phyloP scores from a whole-genome alignment of 1,140 invertebrate species.

The Zaprionus capensis region DNA sequence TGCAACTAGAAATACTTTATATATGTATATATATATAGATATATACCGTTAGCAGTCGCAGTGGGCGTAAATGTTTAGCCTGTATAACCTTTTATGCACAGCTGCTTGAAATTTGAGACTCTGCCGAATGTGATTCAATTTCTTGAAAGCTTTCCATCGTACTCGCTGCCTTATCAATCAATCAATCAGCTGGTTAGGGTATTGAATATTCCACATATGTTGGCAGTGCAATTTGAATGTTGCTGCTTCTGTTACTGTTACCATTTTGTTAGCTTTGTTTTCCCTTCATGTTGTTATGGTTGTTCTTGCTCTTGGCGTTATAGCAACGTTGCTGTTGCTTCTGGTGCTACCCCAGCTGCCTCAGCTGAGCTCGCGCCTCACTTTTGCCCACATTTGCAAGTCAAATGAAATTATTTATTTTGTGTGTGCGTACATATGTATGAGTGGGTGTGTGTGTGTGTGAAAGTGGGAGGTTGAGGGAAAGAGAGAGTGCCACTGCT shows the following conservation, averaged over 20 bases:
- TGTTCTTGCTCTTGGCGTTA: constrained; percentile 35
- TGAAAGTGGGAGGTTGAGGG: background rate
- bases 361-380: constrained; percentile 50
- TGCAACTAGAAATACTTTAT: background rate
- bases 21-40: background rate
- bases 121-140: background rate
- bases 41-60: background rate
- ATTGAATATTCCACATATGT: background rate
- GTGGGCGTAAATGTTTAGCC: background rate
- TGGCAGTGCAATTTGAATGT: background rate
- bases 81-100: background rate
- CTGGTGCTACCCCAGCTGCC: constrained; percentile 16
- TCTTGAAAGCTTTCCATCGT: background rate
- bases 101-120: background rate
- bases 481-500: background rate
- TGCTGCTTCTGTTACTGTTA: constrained; percentile 29
- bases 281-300: constrained; percentile 24
- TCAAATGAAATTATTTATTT: constrained; percentile 80
- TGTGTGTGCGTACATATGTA: constrained; percentile 27
- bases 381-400: constrained; percentile 72
- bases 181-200: background rate
- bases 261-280: constrained; percentile 71
- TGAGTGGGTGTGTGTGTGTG: background rate
- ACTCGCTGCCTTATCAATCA: background rate
- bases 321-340: constrained; percentile 30